Conservation (phyloP, 2,888 invertebrate species). For the Drosophila infuscata region DNA sequence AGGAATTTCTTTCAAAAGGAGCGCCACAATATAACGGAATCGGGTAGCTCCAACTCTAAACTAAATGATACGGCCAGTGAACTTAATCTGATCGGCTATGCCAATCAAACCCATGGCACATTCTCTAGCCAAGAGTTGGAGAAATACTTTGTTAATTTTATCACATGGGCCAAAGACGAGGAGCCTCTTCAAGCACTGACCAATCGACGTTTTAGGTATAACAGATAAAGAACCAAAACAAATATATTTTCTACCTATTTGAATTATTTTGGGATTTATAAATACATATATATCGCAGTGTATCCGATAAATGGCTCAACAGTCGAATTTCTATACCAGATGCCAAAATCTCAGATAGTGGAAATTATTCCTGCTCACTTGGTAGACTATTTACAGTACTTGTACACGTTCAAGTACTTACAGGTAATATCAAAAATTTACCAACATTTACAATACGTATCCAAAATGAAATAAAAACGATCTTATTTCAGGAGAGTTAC, state of each 20-base stretch:
- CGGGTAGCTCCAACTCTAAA: slow-evolving; percentile 16
- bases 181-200: slow-evolving; percentile 67
- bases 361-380: slow-evolving; percentile 88
- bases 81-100: slow-evolving; percentile 60
- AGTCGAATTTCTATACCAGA: slow-evolving; percentile 85
- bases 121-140: slow-evolving; percentile 66
- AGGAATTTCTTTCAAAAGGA: slow-evolving; percentile 85
- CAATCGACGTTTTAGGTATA: slow-evolving; percentile 72
- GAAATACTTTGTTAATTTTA: slow-evolving; percentile 75
- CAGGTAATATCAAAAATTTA: slow-evolving; percentile 85
- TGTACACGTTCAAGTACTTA: slow-evolving; percentile 89
- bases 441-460: too few relatives aligned
- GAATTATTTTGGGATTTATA: not conserved
- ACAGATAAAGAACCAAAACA: not conserved
- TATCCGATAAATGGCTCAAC: slow-evolving; percentile 81
- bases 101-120: slow-evolving; percentile 57
- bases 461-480: not conserved
- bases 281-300: slow-evolving; percentile 51
- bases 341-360: slow-evolving; percentile 89
- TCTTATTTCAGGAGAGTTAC: slow-evolving; percentile 76
- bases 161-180: slow-evolving; percentile 80
- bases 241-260: not conserved
- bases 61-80: slow-evolving; percentile 41
- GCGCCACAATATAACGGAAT: slow-evolving; percentile 66
- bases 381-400: slow-evolving; percentile 88